Evolutionary conservation across 2,113 vertebrate species (phyloP).

Genomic region (Mirza zaza): DNA sequence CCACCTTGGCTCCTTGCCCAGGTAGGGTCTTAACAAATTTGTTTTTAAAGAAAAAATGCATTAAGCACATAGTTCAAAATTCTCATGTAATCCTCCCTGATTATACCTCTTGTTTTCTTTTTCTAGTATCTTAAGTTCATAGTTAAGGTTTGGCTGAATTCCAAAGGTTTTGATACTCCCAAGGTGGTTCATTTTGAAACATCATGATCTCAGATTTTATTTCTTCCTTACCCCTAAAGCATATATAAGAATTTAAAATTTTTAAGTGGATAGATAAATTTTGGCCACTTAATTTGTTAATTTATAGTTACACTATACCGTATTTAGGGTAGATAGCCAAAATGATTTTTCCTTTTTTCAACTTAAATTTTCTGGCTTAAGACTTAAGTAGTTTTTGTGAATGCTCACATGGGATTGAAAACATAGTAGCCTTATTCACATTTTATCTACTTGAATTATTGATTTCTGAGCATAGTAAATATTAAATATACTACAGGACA

Average conservation of each 20-base stretch:
- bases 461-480: not conserved
- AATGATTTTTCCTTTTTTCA: not conserved
- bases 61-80: not conserved
- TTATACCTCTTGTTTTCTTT: not conserved
- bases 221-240: not conserved
- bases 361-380: not conserved
- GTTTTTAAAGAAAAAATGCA: not conserved
- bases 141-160: not conserved
- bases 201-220: not conserved
- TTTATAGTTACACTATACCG: not conserved
- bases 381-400: not conserved
- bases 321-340: not conserved
- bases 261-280: not conserved
- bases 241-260: not conserved
- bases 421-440: not conserved
- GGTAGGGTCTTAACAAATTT: not conserved
- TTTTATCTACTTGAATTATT: not conserved
- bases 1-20: not conserved
- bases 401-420: not conserved
- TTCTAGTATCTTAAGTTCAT: not conserved
- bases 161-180: not conserved
- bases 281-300: slow-evolving; percentile 13
- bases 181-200: not conserved
- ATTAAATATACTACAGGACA: not conserved
- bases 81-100: not conserved